Evolutionary conservation across 2,113 vertebrate genomes (phyloP).

Genomic region (Oreamnos americanus): DNA sequence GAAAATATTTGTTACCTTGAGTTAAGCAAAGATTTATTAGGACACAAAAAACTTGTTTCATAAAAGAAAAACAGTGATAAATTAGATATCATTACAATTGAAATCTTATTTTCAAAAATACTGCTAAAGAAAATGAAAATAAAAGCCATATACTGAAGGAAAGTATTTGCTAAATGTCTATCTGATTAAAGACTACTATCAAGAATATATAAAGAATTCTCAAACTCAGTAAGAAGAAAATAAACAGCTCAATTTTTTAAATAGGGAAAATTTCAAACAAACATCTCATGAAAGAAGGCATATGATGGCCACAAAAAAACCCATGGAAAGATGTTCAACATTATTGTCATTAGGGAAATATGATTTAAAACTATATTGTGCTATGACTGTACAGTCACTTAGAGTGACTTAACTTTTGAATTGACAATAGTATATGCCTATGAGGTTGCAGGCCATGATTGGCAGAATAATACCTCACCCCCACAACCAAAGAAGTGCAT

Average conservation of each 20-base stretch:
- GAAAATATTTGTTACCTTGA: not conserved
- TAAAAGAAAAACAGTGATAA: not conserved
- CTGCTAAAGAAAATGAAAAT: not conserved
- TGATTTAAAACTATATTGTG: not conserved
- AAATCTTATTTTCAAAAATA: not conserved
- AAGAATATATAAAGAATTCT: not conserved
- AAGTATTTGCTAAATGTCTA: not conserved
- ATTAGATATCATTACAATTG: not conserved
- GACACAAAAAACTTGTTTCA: not conserved
- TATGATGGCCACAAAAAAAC: rapidly evolving
- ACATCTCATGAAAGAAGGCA: not conserved
- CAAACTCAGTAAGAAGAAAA: not conserved
- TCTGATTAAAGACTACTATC: not conserved
- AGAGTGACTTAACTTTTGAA: not conserved
- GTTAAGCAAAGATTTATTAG: not conserved
- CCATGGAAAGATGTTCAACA: not conserved
- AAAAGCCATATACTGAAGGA: not conserved
- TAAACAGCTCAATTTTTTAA: not conserved
- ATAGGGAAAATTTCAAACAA: not conserved
- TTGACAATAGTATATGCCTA: not conserved
- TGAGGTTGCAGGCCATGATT: not conserved
- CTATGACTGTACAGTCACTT: not conserved
- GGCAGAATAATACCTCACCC: not conserved
- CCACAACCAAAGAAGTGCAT: not conserved
- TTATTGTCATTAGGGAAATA: not conserved